Evolutionary conservation across 92 coral and sea anemone genomes (phyloP), one percentile per base, ranked within the genome.

Genomic region (Metridium senile): DNA sequence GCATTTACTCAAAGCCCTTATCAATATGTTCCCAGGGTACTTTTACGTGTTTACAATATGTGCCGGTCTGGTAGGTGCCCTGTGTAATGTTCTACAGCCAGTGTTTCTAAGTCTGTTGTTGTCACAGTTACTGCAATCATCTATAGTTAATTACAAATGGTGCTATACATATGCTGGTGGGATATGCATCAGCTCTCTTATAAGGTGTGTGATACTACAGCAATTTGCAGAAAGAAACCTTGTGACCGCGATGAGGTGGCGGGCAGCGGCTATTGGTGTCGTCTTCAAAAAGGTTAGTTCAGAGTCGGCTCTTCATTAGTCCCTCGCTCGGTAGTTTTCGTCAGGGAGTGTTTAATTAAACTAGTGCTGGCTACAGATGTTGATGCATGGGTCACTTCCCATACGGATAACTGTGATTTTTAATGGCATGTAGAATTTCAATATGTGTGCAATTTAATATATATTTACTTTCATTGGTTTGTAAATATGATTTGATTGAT

Each of bases 141-240:
- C 79, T 0, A 19, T 34, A 1, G 78, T 46, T 1, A 65, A 61
- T 66, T 51, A 19, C 32, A 77, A 66, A 26, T 79, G 79, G 88
- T 68, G 85, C n/a, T 87, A 87, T 32, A 19, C 78, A 22, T 87
- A 87, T 46, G 88, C 85, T 22, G 68, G 74, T 31, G 91, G 91
- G n/a, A 87, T 87, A 75, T 87, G 91, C 66, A 16, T 78, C 49
- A 65, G 88, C 57, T 59, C 85, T 0, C 34, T 83, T 1, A 58
- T 83, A 1, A 27, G 85, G 4, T 75, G 66, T 74, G 17, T 83
- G 27, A 81, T 73, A 26, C 35, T 49, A 1, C 88, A 79, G 29
- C 91, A 87, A 66, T 74, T 32, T 39, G 59, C 34, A 17, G 82
- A 65, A 27, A 34, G 75, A 11, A 33, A 71, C 26, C 59, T 30